phyloP scores from a whole-genome alignment of 37 sponge, comb jelly and placozoan species.

The Geodia barretti region DNA sequence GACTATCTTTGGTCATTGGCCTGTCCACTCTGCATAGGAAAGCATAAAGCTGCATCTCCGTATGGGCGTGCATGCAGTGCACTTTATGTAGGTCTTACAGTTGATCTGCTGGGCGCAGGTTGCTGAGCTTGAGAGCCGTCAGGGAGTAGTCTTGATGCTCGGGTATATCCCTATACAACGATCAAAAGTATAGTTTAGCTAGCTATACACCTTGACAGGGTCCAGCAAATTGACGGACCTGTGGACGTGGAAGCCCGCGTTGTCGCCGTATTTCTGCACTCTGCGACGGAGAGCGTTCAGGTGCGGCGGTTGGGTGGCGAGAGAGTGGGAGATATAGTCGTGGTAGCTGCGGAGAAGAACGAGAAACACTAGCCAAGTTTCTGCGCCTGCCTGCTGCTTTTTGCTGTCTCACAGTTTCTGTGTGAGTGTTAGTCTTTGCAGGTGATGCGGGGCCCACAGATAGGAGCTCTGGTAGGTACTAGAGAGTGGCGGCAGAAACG shows the following conservation, averaged over 20 bases:
- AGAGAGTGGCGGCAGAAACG: constrained; percentile 48
- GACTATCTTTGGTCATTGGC: too few relatives aligned
- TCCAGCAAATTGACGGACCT: too few relatives aligned
- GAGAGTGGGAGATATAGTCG: constrained; percentile 11
- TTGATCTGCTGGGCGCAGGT: constrained; percentile 62
- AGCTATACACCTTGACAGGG: too few relatives aligned
- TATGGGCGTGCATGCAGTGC: background rate
- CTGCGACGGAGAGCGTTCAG: constrained; percentile 15
- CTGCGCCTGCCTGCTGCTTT: background rate
- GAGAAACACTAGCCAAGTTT: background rate
- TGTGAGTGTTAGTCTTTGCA: constrained; percentile 74
- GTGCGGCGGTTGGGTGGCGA: constrained; percentile 20
- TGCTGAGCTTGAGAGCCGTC: constrained; percentile 60
- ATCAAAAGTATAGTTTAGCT: too few relatives aligned
- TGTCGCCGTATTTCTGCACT: constrained; percentile 36
- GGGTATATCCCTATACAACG: constrained; percentile 50
- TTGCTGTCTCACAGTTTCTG: constrained; percentile 53
- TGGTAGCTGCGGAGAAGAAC: constrained; percentile 21
- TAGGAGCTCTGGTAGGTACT: constrained; percentile 69
- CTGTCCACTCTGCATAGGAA: constrained; percentile 9
- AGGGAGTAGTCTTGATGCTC: constrained; percentile 45
- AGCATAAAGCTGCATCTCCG: background rate
- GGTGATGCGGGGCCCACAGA: constrained; percentile 70
- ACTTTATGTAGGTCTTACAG: too few relatives aligned
- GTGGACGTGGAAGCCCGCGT: constrained; percentile 37